Evolutionary conservation across 2,888 invertebrate genomes (phyloP).

Genomic region (Cheiracanthium punctorium): DNA sequence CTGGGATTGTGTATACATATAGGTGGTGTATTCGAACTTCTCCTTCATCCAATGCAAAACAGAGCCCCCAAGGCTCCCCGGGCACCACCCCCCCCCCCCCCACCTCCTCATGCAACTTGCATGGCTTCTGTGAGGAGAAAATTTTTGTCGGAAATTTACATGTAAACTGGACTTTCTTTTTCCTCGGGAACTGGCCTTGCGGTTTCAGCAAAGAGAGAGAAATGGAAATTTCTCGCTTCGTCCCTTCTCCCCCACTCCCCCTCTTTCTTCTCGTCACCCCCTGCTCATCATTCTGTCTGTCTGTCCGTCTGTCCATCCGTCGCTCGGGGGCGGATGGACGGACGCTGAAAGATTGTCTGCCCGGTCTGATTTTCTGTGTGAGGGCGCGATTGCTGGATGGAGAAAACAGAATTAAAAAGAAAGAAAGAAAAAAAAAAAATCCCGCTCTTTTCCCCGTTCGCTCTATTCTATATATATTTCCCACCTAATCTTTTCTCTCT

Average conservation of each 20-base stretch:
- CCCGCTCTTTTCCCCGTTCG: constrained; percentile 26
- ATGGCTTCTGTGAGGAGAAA: constrained; percentile 46
- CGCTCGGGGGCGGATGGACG: constrained; percentile 45
- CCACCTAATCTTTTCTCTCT: constrained; percentile 28
- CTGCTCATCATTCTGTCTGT: constrained; percentile 58
- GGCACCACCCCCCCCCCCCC: too few relatives aligned
- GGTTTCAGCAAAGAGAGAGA: constrained; percentile 55
- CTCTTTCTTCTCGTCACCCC: constrained; percentile 18
- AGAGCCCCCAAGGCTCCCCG: constrained; percentile 49
- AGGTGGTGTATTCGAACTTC: background rate
- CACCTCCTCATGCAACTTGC: constrained; percentile 62
- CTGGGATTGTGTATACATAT: background rate
- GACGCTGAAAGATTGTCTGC: constrained; percentile 59
- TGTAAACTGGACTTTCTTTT: constrained; percentile 64
- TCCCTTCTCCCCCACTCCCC: constrained; percentile 25
- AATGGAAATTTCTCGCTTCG: constrained; percentile 60
- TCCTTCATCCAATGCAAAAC: constrained; percentile 68
- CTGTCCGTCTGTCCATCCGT: constrained; percentile 35
- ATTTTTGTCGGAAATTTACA: constrained; percentile 63
- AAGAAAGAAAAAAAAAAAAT: constrained; percentile 15
- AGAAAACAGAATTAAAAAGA: too few relatives aligned
- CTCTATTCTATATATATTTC: constrained; percentile 56
- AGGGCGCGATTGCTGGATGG: background rate
- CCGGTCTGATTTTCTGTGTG: constrained; percentile 47
- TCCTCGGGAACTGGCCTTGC: constrained; percentile 45